Base-by-base conservation (phyloP, 2,797 vertebrate genomes). In the Ciconia nigra region DNA sequence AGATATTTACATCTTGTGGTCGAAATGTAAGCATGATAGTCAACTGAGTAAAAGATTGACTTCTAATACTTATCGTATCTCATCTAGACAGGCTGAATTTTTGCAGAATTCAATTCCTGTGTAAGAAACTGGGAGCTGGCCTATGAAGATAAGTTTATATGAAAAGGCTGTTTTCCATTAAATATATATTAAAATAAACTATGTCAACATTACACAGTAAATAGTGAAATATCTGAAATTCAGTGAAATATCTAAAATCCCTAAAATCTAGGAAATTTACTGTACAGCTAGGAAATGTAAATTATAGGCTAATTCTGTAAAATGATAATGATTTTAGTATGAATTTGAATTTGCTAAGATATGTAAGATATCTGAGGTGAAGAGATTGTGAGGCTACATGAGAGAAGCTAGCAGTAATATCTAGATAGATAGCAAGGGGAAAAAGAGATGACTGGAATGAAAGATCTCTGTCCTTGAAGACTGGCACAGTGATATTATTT, bases 381-480 rank as follows among this genome's bases (percentile, higher is more conserved):
- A 46, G 19, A 18, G 8, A 33, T 0, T 25, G 21, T 49, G 41
- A 72, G 24, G 15, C 42, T 73, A 35, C 42, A 26, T 0, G 0
- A 69, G 19, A 69, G 28, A 92, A 52, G 8, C 9, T 26, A 63
- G 46, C 31, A 80, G 28, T 42, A 76, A 61, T 21, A n/a, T 0
- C 42, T 58, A 67, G 39, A 58, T n/a, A 21, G 7, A 42, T 2
- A 74, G 26, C 8, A 65, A 87, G 24, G 35, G n/a, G 16, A 21
- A 13, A 42, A 63, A 62, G 16, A 39, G 26, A 42, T 51, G 7
- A 49, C n/a, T 51, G 33, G 11, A 82, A 15, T n/a, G 62, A 82
- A 71, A 41, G 28, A 80, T 44, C 26, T 74, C 51, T 71, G 39
- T 52, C 25, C 58, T 25, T 79, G 46, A 69, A 88, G 19, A 54